Evolutionary conservation across 2,113 vertebrate species (phyloP).

Genomic region (Mobula hypostoma): DNA sequence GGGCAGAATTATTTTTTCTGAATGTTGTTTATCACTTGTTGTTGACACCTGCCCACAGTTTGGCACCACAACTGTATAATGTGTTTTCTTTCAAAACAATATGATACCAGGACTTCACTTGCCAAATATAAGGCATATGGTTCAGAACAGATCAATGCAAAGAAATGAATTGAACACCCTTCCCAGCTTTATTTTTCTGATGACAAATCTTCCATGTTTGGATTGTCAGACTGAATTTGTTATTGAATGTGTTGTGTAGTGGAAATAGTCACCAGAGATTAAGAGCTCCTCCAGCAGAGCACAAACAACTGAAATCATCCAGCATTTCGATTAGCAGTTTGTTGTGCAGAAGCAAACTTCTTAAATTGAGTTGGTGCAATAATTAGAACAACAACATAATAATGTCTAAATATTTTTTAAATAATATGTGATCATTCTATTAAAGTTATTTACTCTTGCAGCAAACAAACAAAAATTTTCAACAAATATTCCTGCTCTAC

Average conservation of each 20-base stretch:
- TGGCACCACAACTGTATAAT: not conserved
- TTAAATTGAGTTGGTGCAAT: not conserved
- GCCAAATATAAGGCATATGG: not conserved
- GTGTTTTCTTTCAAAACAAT: not conserved
- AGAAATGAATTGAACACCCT: not conserved
- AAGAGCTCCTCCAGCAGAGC: not conserved
- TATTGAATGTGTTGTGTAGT: not conserved
- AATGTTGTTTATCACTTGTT: not conserved
- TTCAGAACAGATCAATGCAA: too few relatives aligned
- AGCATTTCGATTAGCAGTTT: not conserved
- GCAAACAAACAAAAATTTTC: not conserved
- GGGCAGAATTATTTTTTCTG: not conserved
- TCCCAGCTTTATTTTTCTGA: not conserved
- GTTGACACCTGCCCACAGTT: not conserved
- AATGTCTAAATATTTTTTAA: not conserved
- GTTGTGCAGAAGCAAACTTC: not conserved
- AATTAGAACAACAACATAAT: not conserved
- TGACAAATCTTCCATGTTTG: not conserved
- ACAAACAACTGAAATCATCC: not conserved
- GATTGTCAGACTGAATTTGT: not conserved
- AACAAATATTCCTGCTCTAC: conserved; percentile 6
- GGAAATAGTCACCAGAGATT: not conserved
- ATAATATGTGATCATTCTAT: not conserved
- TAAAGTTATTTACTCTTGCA: not conserved
- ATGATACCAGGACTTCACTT: not conserved